Evolutionary conservation across 2,113 vertebrate genomes (phyloP), one percentile per base, ranked within the genome.

Genomic region (Microtus ochrogaster): DNA sequence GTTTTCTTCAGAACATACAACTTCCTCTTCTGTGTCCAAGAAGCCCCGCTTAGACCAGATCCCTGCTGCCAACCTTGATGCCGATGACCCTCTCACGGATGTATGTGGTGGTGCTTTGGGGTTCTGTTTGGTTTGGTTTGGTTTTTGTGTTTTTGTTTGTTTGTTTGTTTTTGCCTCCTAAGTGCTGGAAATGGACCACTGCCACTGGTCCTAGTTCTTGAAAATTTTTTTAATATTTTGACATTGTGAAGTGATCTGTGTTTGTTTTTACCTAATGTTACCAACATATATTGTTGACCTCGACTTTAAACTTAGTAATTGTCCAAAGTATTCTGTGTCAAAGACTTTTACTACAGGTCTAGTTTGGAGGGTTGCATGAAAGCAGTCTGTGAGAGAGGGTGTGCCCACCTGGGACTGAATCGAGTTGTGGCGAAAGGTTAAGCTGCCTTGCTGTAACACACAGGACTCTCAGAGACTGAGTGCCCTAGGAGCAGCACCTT

Each of bases 11-110:
- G 99, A 99, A 88, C 99, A 99, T 95, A 99, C 99, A 90, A 99
- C 99, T 44, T 99, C 99, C 2, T 99, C 99, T 2, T 99, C 99
- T 0, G 99, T 99, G 58, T 99, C 99, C 44, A 99, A 99, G 98
- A 99, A 99, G 78, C 99, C 99, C 94, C 99, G 99, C 7, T 98
- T 99, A 91, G 99, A 99, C 98, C 99, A 99, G 98, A 99, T 99
- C 97, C 99, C 99, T 92, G 99, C 99, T 5, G 99, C 99, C 94
- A 99, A 99, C 98, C 99, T 99, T 58, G 99, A 99, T 97, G 99
- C 99, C 9, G 99, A 99, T 30, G 99, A 99, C 92, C 99, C 99
- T 9, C 98, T 99, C 55, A 99, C 99, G 89, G 99, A 99, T 91
- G 99, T 99, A 98, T n/a, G 99, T 98, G 89, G 72, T 3, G 17